These are phyloP conservation scores for Calephelis nemesis DNA, from an alignment of 1,140 invertebrate genomes.

Conservation along the genomic window DNA sequence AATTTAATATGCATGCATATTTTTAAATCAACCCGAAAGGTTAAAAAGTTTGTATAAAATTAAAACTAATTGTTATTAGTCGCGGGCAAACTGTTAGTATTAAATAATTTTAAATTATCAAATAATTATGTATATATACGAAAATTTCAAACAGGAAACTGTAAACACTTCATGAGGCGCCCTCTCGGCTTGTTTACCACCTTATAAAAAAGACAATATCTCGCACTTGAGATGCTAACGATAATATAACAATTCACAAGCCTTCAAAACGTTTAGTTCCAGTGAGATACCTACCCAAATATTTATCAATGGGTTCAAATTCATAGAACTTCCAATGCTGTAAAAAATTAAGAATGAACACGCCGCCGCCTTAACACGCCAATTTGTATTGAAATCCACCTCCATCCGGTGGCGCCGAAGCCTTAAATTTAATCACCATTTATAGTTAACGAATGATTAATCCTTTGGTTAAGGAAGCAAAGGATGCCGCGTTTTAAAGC, in stretches of 20 bases:
- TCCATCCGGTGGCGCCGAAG: slow-evolving; percentile 55
- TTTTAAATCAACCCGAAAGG: too few species aligned
- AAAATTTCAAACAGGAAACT: too few species aligned
- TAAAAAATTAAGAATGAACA: slow-evolving; percentile 30
- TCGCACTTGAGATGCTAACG: slow-evolving; percentile 15
- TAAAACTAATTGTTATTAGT: too few species aligned
- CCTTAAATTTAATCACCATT: slow-evolving; percentile 42
- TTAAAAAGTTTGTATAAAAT: too few species aligned
- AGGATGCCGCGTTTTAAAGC: slow-evolving; percentile 35
- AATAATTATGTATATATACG: too few species aligned
- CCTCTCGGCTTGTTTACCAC: neutral
- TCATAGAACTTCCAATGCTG: slow-evolving; percentile 27
- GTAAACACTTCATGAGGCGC: neutral
- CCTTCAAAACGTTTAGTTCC: neutral
- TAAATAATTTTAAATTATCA: too few species aligned
- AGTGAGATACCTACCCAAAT: slow-evolving; percentile 24
- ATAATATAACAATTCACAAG: slow-evolving; percentile 20
- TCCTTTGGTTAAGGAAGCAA: slow-evolving; percentile 40
- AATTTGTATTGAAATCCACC: slow-evolving; percentile 35
- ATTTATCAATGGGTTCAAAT: slow-evolving; percentile 29
- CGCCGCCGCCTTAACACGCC: slow-evolving; percentile 10
- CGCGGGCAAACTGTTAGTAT: too few species aligned
- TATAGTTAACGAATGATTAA: slow-evolving; percentile 50
- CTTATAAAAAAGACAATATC: neutral
- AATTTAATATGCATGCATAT: too few species aligned